Evolutionary conservation across 2,888 invertebrate genomes (phyloP), one percentile per base, ranked within the genome.

Genomic region (Resseliella maxima): DNA sequence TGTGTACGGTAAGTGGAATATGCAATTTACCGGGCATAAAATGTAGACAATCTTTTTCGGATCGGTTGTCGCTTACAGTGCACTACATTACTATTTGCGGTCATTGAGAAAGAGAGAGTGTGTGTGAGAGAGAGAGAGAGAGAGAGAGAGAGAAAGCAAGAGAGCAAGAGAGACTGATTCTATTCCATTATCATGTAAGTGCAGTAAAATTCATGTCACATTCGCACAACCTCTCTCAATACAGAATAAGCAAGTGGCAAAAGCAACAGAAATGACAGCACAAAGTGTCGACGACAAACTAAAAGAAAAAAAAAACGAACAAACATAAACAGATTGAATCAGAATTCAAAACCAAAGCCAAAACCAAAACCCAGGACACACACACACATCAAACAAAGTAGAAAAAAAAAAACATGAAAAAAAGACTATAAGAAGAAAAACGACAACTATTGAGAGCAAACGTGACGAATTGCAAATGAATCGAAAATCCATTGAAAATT

Each of bases 141-240:
- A n/a, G n/a, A n/a, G n/a, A n/a, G n/a, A n/a, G n/a, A n/a, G n/a
- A n/a, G n/a, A n/a, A n/a, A n/a, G n/a, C n/a, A n/a, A n/a, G n/a
- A n/a, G n/a, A n/a, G n/a, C n/a, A n/a, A n/a, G n/a, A n/a, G n/a
- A n/a, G n/a, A n/a, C n/a, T n/a, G n/a, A n/a, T n/a, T n/a, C n/a
- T n/a, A n/a, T n/a, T 72, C 31, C 72, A 31, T 2, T 72, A 35
- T 31, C 72, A 35, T 72, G n/a, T 35, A 72, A 72, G 72, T 31
- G 72, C 72, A 27, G 72, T 31, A 72, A 72, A 72, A 72, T 72
- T 72, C 31, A 31, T 72, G 72, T 72, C 72, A 72, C 72, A 72
- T 59, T n/a, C 2, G 12, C 15, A 35, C 15, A 59, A 72, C 31
- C n/a, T n/a, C n/a, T 15, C 72, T 21, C 12, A 12, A 72, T 35